Base-by-base conservation (phyloP, 2,888 invertebrate species). In the Epinotia brunnichana region DNA sequence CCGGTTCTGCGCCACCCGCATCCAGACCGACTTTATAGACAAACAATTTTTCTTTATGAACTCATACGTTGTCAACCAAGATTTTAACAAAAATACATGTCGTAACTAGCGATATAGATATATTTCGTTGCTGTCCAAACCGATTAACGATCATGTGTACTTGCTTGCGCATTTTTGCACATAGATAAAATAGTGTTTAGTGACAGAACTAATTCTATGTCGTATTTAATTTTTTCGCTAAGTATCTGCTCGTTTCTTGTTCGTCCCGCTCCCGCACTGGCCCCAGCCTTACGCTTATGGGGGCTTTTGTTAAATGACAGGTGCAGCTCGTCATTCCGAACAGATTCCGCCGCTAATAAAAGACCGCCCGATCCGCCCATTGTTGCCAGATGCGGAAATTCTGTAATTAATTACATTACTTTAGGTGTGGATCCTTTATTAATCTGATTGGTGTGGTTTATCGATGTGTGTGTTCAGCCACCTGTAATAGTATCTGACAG, bases 301-400 rank as follows among this genome's bases (percentile, higher is more conserved):
- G 61, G n/a, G 61, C 44, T 68, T 67, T 66, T 72, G 72, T 72
- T 62, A 54, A 75, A 77, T 76, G 79, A 78, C 77, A 77, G 78
- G 73, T 78, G 75, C 69, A 75, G 73, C 74, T 70, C 57, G 41
- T 62, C 76, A 75, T 75, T 59, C 54, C 19, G 71, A 51, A 67
- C 67, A 70, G 67, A 68, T 76, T 75, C 74, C 71, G 73, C 71
- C 72, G 75, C 13, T 70, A 68, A 57, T 62, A 56, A 53, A 61
- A 71, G 61, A 71, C 61, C 61, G 54, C 61, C 51, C 35, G 9
- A 35, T 35, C 35, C 35, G 35, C 56, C 54, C 56, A 48, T 62
- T 70, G 59, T 64, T 56, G 61, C 67, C 67, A 68, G 56, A 62
- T 62, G 72, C 62, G 60, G 54, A 19, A 63, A 63, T 29, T 56